Evolutionary conservation across 92 coral and sea anemone species (phyloP).

Genomic region (Siderastrea radians): DNA sequence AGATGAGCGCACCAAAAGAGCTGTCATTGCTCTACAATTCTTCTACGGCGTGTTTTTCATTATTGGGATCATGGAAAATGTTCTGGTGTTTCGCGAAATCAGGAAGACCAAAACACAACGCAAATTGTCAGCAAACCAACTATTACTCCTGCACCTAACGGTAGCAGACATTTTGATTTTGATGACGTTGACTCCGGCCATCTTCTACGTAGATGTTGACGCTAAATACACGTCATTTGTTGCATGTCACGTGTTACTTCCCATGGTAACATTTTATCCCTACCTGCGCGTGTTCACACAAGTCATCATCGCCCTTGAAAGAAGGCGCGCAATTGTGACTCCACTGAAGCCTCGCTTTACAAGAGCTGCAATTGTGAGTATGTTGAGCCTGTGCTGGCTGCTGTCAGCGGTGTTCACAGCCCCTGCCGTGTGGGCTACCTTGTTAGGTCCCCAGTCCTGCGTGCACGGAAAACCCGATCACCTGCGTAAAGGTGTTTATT

Average conservation of each 20-base stretch:
- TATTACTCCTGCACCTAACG: constrained; percentile 7
- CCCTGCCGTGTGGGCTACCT: not conserved
- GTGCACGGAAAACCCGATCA: not conserved
- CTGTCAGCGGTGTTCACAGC: constrained; percentile 17
- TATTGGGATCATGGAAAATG: constrained; percentile 20
- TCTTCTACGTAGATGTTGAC: not conserved
- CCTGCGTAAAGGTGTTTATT: not conserved
- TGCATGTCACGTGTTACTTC: constrained; percentile 9
- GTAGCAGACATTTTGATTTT: constrained; percentile 14
- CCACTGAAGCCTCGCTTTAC: constrained; percentile 22
- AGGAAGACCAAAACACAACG: not conserved
- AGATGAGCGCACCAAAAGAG: not conserved
- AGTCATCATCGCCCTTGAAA: constrained; percentile 21
- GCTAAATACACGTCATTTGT: not conserved
- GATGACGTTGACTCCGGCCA: constrained; percentile 21
- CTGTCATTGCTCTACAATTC: not conserved
- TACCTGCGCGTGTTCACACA: constrained; percentile 25
- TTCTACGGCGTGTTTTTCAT: constrained; percentile 9
- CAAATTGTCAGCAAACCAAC: not conserved
- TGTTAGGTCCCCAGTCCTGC: not conserved
- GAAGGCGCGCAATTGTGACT: constrained; percentile 27
- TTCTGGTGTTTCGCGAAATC: constrained; percentile 7
- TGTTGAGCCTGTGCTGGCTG: constrained; percentile 31
- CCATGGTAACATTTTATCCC: constrained; percentile 17
- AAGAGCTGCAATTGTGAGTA: not conserved